phyloP scores from a whole-genome alignment of 1,140 invertebrate genomes.

The Ceratosolen fusciceps region DNA sequence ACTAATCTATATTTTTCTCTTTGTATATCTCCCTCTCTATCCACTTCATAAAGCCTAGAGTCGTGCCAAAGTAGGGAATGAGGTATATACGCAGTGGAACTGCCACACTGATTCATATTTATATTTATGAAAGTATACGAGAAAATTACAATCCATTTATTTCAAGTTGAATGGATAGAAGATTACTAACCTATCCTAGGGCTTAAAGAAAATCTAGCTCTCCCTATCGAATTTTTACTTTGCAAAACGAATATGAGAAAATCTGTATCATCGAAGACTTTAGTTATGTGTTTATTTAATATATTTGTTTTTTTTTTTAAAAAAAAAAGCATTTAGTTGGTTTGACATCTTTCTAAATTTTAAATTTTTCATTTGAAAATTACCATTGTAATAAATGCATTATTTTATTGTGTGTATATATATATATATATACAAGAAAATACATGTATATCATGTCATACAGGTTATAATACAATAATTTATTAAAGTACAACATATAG shows the following conservation, averaged over 20 bases:
- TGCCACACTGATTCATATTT: conserved; percentile 15
- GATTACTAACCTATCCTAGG: neutral
- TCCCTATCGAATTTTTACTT: conserved; percentile 24
- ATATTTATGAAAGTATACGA: conserved; percentile 9
- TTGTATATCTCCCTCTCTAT: conserved; percentile 46
- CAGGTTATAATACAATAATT: no score
- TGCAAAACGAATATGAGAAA: neutral
- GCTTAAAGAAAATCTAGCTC: neutral
- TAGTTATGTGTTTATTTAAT: no score
- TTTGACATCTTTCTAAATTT: neutral
- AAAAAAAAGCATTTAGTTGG: neutral
- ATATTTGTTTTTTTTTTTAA: neutral
- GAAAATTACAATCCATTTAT: conserved; percentile 21
- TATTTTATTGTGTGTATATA: no score
- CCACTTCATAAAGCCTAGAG: no score
- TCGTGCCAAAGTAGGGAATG: neutral
- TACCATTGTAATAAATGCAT: neutral
- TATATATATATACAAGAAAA: no score
- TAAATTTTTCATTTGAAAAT: neutral
- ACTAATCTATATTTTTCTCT: neutral
- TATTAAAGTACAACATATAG: no score
- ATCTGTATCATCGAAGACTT: neutral
- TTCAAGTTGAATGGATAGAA: conserved; percentile 7
- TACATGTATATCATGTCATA: no score
- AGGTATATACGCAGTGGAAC: neutral